Evolutionary conservation across 2,797 vertebrate genomes (phyloP), one percentile per base, ranked within the genome.

Genomic region (Rhyacichthys aspro): DNA sequence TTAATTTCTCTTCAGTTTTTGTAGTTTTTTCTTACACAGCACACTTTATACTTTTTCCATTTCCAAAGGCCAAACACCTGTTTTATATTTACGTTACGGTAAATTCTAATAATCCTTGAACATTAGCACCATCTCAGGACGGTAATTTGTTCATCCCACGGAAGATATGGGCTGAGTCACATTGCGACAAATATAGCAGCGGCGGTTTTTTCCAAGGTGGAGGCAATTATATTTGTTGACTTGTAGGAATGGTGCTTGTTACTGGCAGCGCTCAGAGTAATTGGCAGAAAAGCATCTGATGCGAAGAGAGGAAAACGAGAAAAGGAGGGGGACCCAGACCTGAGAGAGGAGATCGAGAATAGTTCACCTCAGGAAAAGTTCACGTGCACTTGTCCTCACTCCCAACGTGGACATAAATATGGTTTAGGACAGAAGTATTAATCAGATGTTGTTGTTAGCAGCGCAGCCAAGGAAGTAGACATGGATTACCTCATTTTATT

Each of bases 141-240:
- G 43, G 54, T 72, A 18, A 59, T 66, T 63, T 50, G 9, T 42
- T 65, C 66, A 55, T 52, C 38, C 2, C 67, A 50, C 65, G 68
- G 67, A 75, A 81, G 84, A 63, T 56, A 12, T 60, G 37, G 59
- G 18, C 56, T 68, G 62, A 74, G 64, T 79, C 70, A 62, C 64
- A 70, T 74, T 19, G n/a, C 49, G 33, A 59, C 61, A 74, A 72
- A 78, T 70, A 72, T 62, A 77, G 63, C 66, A 74, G 67, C 68
- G 52, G 53, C 45, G 57, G 65, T 69, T 79, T 83, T 52, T 81
- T 82, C 75, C 71, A 62, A 63, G 72, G 69, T 69, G 57, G 52
- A 78, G 67, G 77, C 82, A 87, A 79, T 87, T 88, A 81, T 82
- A 79, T 83, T 79, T 87, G 82, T 85, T 82, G 79, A 79, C 81